phyloP scores from a whole-genome alignment of 2,888 invertebrate species.

The Urechis unicinctus region DNA sequence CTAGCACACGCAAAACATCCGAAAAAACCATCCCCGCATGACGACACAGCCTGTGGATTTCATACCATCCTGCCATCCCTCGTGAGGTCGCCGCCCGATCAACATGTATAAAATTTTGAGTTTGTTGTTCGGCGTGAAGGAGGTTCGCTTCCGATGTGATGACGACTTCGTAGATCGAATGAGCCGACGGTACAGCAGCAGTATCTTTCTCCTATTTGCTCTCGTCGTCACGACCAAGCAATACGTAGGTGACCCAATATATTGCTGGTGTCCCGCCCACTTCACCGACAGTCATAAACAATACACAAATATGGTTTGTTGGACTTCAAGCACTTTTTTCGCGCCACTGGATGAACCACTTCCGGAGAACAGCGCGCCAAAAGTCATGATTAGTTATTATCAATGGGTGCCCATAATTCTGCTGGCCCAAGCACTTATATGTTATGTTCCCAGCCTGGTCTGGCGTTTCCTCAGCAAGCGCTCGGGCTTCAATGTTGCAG shows the following conservation, averaged over 20 bases:
- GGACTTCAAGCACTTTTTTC: conserved; percentile 55
- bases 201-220: conserved; percentile 83
- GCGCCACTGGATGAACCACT: conserved; percentile 44
- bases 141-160: conserved; percentile 36
- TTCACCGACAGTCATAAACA: conserved; percentile 54
- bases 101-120: conserved; percentile 26
- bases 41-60: too few relatives aligned
- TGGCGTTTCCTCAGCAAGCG: conserved; percentile 11
- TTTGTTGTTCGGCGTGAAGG: conserved; percentile 13
- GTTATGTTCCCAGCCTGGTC: conserved; percentile 15
- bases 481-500: conserved; percentile 13
- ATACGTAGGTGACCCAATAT: conserved; percentile 94
- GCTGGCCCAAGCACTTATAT: conserved; percentile 13
- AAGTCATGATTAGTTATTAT: conserved; percentile 13
- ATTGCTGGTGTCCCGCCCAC: conserved; percentile 63
- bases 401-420: conserved; percentile 20
- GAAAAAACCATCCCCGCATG: too few relatives aligned
- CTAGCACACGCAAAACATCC: too few relatives aligned
- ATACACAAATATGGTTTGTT: conserved; percentile 54
- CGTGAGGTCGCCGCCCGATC: too few relatives aligned
- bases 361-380: conserved; percentile 38
- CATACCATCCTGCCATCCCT: too few relatives aligned
- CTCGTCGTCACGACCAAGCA: conserved; percentile 86
- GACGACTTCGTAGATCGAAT: conserved; percentile 51
- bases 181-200: conserved; percentile 44